Evolutionary conservation across 1,140 invertebrate species (phyloP), one percentile per base, ranked within the genome.

Genomic region (Pararge aegeria): DNA sequence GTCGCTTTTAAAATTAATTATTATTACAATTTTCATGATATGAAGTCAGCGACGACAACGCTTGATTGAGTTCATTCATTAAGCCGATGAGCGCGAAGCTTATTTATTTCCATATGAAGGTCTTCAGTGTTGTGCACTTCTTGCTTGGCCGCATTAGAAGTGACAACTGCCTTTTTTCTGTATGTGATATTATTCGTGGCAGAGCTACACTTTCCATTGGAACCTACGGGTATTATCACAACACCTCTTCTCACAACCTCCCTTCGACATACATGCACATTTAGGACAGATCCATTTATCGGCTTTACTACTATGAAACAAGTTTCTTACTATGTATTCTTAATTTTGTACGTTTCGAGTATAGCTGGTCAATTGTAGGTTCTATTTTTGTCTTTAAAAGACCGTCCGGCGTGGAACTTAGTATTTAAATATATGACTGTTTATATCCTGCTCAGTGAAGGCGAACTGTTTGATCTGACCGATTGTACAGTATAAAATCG

Each of bases 231-330:
- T 9, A 49, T 59, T 30, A 59, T n/a, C n/a, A n/a, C n/a, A n/a
- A n/a, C n/a, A 27, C 19, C 49, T 52, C 16, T 59, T 59, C 21
- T 59, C 49, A 21, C 56, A 38, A 2, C 49, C 49, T 46, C 40
- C 44, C 37, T 59, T 59, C 0, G 56, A n/a, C 30, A 21, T 15
- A n/a, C 56, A 52, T 13, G 12, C 24, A 30, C 56, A 59, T 52
- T 59, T 38, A 3, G 56, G 49, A 16, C 56, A 59, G 16, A 20
- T 29, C 56, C 56, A 59, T 37, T 2, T 10, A 37, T 37, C 30
- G 10, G 30, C 30, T 6, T 37, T 37, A n/a, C n/a, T n/a, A n/a
- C n/a, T n/a, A n/a, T n/a, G n/a, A n/a, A n/a, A n/a, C n/a, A n/a
- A n/a, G n/a, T n/a, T n/a, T n/a, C n/a, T n/a, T n/a, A n/a, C n/a